Evolutionary conservation across 2,797 vertebrate species (phyloP).

Genomic region (Anas bahamensis): DNA sequence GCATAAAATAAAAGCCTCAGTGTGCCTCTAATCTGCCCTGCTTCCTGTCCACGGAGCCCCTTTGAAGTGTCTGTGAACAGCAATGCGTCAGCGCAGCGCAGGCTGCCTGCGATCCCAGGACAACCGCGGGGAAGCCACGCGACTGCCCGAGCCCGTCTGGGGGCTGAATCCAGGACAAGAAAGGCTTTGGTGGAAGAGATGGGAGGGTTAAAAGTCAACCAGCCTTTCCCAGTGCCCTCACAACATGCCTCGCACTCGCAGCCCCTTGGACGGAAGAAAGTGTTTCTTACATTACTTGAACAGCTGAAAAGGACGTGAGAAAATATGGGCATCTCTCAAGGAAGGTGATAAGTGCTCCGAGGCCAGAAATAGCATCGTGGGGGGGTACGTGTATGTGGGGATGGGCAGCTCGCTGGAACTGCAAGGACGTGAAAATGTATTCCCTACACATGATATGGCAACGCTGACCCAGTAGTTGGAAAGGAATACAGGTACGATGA

Average conservation of each 20-base stretch:
- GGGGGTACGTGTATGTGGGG: fast-evolving
- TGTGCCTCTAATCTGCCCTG: constrained; percentile 5
- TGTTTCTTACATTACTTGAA: background rate
- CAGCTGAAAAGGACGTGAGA: background rate
- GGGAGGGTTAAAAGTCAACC: background rate
- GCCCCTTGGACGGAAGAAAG: background rate
- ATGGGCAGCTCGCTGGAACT: background rate
- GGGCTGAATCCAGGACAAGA: background rate
- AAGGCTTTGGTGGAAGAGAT: background rate
- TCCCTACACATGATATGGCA: background rate
- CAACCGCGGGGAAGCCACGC: fast-evolving
- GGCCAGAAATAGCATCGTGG: background rate
- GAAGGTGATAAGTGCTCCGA: constrained; percentile 20
- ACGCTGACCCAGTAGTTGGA: background rate
- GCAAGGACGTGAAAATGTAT: background rate
- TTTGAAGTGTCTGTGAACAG: background rate
- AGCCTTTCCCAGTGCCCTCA: background rate
- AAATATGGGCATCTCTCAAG: background rate
- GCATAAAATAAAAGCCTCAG: constrained; percentile 28
- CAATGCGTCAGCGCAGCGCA: fast-evolving
- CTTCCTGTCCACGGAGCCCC: background rate
- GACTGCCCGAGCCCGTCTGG: background rate
- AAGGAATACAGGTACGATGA: background rate
- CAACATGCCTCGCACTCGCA: background rate
- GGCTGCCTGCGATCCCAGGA: background rate